Evolutionary conservation across 2,888 invertebrate species (phyloP).

Genomic region (Minunthozetes semirufus): DNA sequence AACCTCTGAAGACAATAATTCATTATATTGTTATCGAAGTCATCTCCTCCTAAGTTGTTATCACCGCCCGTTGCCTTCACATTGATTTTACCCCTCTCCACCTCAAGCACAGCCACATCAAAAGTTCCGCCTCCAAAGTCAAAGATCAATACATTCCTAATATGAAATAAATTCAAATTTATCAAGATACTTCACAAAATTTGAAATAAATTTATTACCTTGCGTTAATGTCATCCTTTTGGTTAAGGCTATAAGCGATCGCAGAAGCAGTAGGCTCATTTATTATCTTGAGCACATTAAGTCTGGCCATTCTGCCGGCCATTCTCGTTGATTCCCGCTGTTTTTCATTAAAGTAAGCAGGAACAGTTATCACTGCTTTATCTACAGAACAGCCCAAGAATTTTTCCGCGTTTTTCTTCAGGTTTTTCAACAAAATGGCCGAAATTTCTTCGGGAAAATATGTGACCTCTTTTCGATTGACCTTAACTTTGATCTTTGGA

Average conservation of each 20-base stretch:
- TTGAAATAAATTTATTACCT: background rate
- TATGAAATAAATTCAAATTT: too few relatives aligned
- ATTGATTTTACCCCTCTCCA: constrained; percentile 30
- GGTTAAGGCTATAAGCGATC: constrained; percentile 49
- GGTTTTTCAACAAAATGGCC: constrained; percentile 37
- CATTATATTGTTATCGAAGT: constrained; percentile 39
- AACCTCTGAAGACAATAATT: constrained; percentile 40
- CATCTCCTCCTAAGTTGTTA: constrained; percentile 45
- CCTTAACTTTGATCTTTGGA: background rate
- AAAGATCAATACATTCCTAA: constrained; percentile 25
- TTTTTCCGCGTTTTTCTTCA: constrained; percentile 39
- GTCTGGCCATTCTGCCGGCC: constrained; percentile 50
- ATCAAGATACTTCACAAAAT: background rate
- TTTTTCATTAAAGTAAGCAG: constrained; percentile 43
- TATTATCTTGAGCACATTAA: constrained; percentile 52
- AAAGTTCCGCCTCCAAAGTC: constrained; percentile 40
- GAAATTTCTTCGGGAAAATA: constrained; percentile 38
- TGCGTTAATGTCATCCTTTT: constrained; percentile 40
- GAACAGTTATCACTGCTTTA: constrained; percentile 41
- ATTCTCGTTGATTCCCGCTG: constrained; percentile 53
- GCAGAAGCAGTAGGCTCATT: constrained; percentile 51
- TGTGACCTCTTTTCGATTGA: constrained; percentile 32
- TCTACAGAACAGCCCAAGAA: constrained; percentile 35
- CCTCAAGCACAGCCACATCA: constrained; percentile 39
- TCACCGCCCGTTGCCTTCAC: constrained; percentile 47